These are phyloP conservation scores for Synanthedon formicaeformis DNA, from an alignment of 2,888 invertebrate species.

Conservation along the genomic window DNA sequence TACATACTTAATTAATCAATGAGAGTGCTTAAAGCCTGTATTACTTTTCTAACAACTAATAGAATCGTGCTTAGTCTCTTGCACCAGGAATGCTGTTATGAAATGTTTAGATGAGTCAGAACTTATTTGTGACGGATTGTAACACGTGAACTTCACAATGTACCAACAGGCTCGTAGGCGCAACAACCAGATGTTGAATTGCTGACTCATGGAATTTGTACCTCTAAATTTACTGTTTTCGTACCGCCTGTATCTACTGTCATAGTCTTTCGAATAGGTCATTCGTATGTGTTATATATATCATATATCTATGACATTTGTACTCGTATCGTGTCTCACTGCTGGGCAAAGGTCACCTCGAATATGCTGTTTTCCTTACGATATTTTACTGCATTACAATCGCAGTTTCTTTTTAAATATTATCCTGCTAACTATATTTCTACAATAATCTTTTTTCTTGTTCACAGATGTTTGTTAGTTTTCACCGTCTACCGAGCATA, in stretches of 20 bases:
- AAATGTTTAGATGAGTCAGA: conserved; percentile 49
- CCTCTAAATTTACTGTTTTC: conserved; percentile 31
- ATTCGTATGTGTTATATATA: too few species aligned
- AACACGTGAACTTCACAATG: conserved; percentile 7
- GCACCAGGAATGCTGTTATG: conserved; percentile 33
- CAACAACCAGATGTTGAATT: conserved; percentile 42
- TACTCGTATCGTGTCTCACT: too few species aligned
- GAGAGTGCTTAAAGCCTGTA: conserved; percentile 18
- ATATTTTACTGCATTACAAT: too few species aligned
- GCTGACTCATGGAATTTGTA: conserved; percentile 51
- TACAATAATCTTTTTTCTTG: conserved; percentile 24
- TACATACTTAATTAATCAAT: conserved; percentile 4
- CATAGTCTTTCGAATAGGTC: too few species aligned
- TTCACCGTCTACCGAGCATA: conserved; percentile 50
- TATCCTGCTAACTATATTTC: conserved; percentile 13
- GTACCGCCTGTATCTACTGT: conserved; percentile 2
- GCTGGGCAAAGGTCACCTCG: too few species aligned
- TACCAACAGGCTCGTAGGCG: conserved; percentile 20
- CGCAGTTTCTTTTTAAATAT: background rate
- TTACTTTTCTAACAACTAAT: background rate
- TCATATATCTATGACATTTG: too few species aligned
- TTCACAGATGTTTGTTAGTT: conserved; percentile 66
- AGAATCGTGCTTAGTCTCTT: background rate
- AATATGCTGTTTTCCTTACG: conserved; percentile 12
- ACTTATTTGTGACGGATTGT: conserved; percentile 26